These are phyloP conservation scores for Hexactinellida sp. DNA, from an alignment of 37 sponge, comb jelly and placozoan species.

Conservation along the genomic window DNA sequence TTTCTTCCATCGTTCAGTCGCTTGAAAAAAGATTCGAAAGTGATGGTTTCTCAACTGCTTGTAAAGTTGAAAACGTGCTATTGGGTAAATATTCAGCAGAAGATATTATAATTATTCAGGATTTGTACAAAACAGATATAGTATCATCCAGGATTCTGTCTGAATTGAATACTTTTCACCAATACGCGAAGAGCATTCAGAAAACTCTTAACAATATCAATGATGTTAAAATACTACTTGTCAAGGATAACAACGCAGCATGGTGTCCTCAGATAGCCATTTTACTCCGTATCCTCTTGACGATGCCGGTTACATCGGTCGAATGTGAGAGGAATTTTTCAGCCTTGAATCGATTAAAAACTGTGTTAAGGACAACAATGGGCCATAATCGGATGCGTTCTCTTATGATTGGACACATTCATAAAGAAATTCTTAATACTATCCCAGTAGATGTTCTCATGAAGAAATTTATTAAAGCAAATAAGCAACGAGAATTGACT, in stretches of 20 bases:
- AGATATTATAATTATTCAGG: too few relatives aligned
- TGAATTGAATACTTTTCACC: background rate
- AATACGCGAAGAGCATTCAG: background rate
- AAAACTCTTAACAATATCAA: background rate
- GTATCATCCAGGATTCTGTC: too few relatives aligned
- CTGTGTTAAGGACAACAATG: background rate
- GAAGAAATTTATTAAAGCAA: background rate
- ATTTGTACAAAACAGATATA: too few relatives aligned
- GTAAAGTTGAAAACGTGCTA: too few relatives aligned
- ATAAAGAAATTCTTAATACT: background rate
- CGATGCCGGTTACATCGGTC: background rate
- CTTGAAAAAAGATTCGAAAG: too few relatives aligned
- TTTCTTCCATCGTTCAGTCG: too few relatives aligned
- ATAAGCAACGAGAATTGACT: background rate
- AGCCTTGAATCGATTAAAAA: background rate
- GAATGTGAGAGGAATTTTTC: slow-evolving; percentile 12
- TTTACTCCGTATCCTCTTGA: background rate
- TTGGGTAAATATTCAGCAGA: too few relatives aligned
- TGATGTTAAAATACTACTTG: background rate
- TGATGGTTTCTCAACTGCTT: too few relatives aligned
- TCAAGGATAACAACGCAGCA: background rate
- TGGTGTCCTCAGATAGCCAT: slow-evolving; percentile 15
- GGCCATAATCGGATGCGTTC: background rate
- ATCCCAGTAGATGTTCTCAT: background rate
- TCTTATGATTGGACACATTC: background rate